phyloP scores from a whole-genome alignment of 2,113 vertebrate species.

The Dicentrarchus labrax region DNA sequence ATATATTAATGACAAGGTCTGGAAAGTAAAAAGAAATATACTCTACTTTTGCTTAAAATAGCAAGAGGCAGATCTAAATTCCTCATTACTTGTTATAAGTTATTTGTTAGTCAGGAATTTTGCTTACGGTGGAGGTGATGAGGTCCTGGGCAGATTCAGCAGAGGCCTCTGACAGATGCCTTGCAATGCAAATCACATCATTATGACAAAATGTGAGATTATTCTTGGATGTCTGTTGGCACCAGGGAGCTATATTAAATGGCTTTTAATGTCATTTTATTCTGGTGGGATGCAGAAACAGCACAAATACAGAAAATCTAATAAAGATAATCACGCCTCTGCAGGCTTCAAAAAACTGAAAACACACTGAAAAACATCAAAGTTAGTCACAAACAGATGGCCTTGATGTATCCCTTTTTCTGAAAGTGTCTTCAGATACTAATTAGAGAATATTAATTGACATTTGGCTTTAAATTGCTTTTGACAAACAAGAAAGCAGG shows the following conservation, averaged over 20 bases:
- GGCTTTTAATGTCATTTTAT: conserved; percentile 68
- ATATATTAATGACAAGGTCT: conserved; percentile 9
- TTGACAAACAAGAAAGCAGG: conserved; percentile 39
- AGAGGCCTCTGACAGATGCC: conserved; percentile 62
- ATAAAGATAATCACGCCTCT: conserved; percentile 58
- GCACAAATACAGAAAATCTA: conserved; percentile 33
- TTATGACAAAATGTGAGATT: conserved; percentile 74
- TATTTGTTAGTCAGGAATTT: conserved; percentile 44
- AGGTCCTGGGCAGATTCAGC: conserved; percentile 26
- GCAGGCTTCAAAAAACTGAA: conserved; percentile 1
- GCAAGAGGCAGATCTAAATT: conserved; percentile 1
- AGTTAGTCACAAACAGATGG: conserved; percentile 37
- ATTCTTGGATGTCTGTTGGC: conserved; percentile 60
- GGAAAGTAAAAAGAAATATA: neutral
- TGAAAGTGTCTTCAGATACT: conserved; percentile 30
- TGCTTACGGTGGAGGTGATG: conserved; percentile 32
- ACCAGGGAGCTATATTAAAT: conserved; percentile 63
- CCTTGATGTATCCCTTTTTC: conserved; percentile 32
- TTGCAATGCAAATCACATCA: conserved; percentile 81
- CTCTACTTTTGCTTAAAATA: conserved; percentile 26
- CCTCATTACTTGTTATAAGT: neutral
- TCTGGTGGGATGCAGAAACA: conserved; percentile 53
- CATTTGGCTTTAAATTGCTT: conserved; percentile 54
- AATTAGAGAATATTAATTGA: conserved; percentile 59
- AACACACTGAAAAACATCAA: conserved; percentile 42